Percentiles rank a stretch among this genome's conserved stretches.
These are phyloP conservation scores for Halcyon chelicuti DNA, from an alignment of 2,797 vertebrate species.

Conservation along the genomic window DNA sequence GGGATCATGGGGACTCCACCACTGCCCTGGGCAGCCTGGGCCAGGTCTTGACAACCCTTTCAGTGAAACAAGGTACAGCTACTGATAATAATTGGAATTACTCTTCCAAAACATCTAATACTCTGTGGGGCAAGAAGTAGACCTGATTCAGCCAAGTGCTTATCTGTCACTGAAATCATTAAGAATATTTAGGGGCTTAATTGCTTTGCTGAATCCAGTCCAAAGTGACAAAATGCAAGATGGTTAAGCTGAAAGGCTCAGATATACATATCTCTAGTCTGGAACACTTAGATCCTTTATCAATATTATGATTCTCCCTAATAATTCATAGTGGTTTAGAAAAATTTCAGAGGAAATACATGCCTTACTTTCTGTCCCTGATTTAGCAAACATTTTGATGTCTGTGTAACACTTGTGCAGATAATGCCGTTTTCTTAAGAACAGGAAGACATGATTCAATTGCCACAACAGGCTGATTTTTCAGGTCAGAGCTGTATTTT, in stretches of 20 bases:
- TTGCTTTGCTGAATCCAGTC: constrained; percentile 36
- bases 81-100: neutral
- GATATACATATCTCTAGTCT: neutral
- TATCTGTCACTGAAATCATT: neutral
- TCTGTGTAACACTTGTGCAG: neutral
- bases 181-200: neutral
- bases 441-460: neutral
- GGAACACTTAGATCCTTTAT: neutral
- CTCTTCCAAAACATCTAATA: neutral
- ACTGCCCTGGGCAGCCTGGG: no score
- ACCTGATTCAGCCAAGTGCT: neutral
- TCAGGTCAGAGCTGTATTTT: neutral
- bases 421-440: neutral
- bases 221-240: constrained; percentile 15
- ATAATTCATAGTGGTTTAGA: neutral
- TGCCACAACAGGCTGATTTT: neutral
- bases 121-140: neutral
- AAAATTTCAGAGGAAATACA: neutral
- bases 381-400: neutral
- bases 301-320: neutral
- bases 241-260: neutral
- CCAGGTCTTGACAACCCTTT: no score
- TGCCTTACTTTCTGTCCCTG: neutral
- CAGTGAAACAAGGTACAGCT: neutral
- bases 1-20: no score